Evolutionary conservation across 2,888 invertebrate genomes (phyloP), one percentile per base, ranked within the genome.

Genomic region (Diachrysia chrysitis): DNA sequence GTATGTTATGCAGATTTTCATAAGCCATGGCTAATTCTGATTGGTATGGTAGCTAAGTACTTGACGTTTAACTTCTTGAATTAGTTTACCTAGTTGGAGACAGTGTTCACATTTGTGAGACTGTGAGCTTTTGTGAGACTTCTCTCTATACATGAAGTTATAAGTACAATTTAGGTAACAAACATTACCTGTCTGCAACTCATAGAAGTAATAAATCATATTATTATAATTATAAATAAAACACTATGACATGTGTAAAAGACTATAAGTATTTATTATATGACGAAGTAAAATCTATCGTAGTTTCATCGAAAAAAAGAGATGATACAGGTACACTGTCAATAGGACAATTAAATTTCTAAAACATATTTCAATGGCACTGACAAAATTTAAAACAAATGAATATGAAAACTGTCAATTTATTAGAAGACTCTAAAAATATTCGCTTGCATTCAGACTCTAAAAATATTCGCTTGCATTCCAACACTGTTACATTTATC

Each of bases 41-140:
- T 42, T 6, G 42, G n/a, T n/a, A n/a, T n/a, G 16, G 42, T n/a
- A n/a, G 42, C n/a, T 6, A n/a, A n/a, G 16, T 6, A 5, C n/a
- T 42, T n/a, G 42, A 6, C 42, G 42, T 42, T 42, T n/a, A n/a
- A 42, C 37, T 42, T 42, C 42, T n/a, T 42, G 42, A 42, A 42
- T 42, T 42, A 42, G 42, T 42, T 42, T 42, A 42, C n/a, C 1
- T 16, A 42, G n/a, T 42, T 42, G n/a, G 42, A n/a, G n/a, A 16
- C 1, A 42, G 42, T 42, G 42, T 42, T n/a, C n/a, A 10, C 32
- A 6, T n/a, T 42, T 6, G n/a, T 25, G 2, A 3, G 25, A 25
- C 25, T 3, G 2, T 3, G 25, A 25, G 5, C 5, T 25, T n/a
- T n/a, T 1, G n/a, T 6, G 5, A n/a, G n/a, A 42, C 4, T 42